Evolutionary conservation across 2,888 invertebrate genomes (phyloP).

Genomic region (Bellardia bayeri): DNA sequence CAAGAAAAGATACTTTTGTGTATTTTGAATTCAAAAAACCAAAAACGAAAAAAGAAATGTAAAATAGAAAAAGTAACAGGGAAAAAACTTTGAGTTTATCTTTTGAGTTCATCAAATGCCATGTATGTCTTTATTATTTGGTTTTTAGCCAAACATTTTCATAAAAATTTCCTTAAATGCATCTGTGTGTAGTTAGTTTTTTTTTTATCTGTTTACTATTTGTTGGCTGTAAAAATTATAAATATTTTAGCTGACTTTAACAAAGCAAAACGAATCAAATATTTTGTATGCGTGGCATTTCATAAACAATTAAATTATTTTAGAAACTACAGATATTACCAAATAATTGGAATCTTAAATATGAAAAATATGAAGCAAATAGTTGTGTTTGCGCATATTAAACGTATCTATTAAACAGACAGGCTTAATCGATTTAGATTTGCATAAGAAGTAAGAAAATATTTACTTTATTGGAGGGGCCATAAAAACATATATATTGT

Average conservation of each 20-base stretch:
- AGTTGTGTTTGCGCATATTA: no score
- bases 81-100: conserved; percentile 63
- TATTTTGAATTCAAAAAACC: conserved; percentile 3
- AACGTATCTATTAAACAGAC: no score
- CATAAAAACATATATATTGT: no score
- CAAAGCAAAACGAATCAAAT: conserved; percentile 47
- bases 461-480: no score
- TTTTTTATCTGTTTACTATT: not conserved
- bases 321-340: no score
- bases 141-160: conserved; percentile 66
- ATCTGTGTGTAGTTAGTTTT: conserved; percentile 30
- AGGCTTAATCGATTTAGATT: no score
- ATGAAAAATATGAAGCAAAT: no score
- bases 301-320: not conserved
- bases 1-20: not conserved
- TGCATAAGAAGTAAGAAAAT: no score
- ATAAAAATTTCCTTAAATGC: conserved; percentile 57
- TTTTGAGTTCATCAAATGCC: conserved; percentile 69
- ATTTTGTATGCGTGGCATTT: not conserved
- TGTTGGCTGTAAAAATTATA: conserved; percentile 53
- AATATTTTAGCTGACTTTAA: conserved; percentile 60
- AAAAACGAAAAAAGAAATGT: not conserved
- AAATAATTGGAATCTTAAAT: no score
- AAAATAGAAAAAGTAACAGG: not conserved
- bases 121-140: conserved; percentile 69